Evolutionary conservation across 64 coral and sea anemone species (phyloP), one percentile per base, ranked within the genome.

Genomic region (Acropora yongei): DNA sequence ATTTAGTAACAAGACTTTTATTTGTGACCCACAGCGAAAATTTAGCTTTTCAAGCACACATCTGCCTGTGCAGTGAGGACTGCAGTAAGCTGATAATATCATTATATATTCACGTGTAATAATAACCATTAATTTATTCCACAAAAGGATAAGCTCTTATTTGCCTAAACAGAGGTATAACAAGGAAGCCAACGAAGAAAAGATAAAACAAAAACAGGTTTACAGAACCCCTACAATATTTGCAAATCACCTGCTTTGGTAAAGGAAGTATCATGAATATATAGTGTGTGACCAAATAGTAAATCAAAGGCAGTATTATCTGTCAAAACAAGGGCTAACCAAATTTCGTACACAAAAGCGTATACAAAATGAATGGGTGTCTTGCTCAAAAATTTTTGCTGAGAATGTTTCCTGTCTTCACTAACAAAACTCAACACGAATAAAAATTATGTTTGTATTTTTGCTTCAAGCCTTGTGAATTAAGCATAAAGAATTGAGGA

Each of bases 281-380:
- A 30, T 55, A 10, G 10, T 10, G 50, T 55, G 51, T 55, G 51
- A 55, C 51, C 5, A 55, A 63, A 63, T 13, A 13, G 58, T 63
- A 13, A n/a, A 20, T n/a, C 9, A 44, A 44, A 18, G 2, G 40
- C 73, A 75, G 80, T 41, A 71, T 72, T 85, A 44, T 85, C 63
- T 49, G 19, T 9, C 57, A 71, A 17, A 85, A 85, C 63, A 71
- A 69, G 69, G 9, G 11, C 43, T 57, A 14, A 85, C 63, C 61
- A 45, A 40, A 67, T 85, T 85, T 85, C 49, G 44, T 69, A 71
- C 5, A 85, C 61, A 85, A 30, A 55, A 30, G 30, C 30, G 30
- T 30, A 30, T 55, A 10, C n/a, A 16, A 85, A 17, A 65, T 3
- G n/a, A 72, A 68, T 16, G n/a, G 9, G 67, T 71, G 48, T 18